Evolutionary conservation across 2,113 vertebrate species (phyloP).

Genomic region (Apistogramma diplotaenia): DNA sequence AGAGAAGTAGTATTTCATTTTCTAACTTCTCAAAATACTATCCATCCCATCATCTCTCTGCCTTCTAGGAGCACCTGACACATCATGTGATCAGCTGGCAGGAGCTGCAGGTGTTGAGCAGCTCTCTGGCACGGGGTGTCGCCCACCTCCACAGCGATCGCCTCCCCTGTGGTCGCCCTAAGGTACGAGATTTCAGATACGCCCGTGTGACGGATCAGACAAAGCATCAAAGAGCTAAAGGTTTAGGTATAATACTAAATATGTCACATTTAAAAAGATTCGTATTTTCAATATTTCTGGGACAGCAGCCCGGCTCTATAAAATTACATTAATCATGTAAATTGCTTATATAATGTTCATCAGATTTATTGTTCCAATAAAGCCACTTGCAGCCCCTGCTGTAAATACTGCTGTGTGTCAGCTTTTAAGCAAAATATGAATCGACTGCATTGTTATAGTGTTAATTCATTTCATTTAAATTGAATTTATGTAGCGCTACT

Average conservation of each 20-base stretch:
- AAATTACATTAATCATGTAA: neutral
- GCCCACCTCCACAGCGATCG: slow-evolving; percentile 93
- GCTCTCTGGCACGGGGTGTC: slow-evolving; percentile 85
- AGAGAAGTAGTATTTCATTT: neutral
- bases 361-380: neutral
- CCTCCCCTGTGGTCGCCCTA: slow-evolving; percentile 86
- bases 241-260: too few relatives aligned
- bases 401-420: neutral
- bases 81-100: slow-evolving; percentile 89
- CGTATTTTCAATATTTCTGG: neutral
- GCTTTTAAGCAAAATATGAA: neutral
- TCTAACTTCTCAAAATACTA: neutral
- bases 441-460: neutral
- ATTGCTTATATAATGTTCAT: neutral
- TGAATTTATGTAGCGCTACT: neutral
- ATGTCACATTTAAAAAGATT: too few relatives aligned
- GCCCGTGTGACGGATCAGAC: neutral
- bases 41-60: neutral
- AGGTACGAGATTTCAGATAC: slow-evolving; percentile 54
- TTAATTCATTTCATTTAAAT: neutral
- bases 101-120: slow-evolving; percentile 85
- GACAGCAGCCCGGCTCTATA: neutral
- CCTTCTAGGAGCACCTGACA: slow-evolving; percentile 86
- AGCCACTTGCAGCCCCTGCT: neutral
- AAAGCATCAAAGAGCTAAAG: too few relatives aligned